Base-by-base conservation (phyloP, 2,888 invertebrate genomes). In the Eristalinus aeneus region DNA sequence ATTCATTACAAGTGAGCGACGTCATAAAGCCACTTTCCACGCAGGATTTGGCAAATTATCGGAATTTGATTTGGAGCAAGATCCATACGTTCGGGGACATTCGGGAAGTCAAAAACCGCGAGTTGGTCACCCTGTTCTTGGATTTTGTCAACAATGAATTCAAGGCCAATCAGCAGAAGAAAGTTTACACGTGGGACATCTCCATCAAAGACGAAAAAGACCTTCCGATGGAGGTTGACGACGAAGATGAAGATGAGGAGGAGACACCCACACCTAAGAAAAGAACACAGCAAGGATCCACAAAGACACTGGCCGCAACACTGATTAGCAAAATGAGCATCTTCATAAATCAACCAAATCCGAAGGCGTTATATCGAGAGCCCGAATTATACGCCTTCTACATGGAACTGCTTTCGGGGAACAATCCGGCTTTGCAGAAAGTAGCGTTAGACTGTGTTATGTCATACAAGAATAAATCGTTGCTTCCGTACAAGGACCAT, bases 391-490 rank as follows among this genome's bases (percentile, higher is more conserved):
- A 94, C 90, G 94, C 94, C 80, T 93, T 96, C n/a, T 97, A 96
- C 89, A 94, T 96, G 90, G 96, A 98, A 90, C 94, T 99, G 69
- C 91, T 99, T 9, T 95, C 95, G 63, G 96, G 97, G 83, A 96
- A 96, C 89, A 96, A 97, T 92, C 92, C 95, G 0, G 95, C 95
- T 0, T 93, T 99, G 6, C 99, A 99, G 92, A 97, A 96, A 91
- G 94, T 95, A 69, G 97, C 98, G 0, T 92, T 99, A 54, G 96
- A 97, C 90, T 99, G 98, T 91, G 92, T 99, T 1, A 93, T 97
- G 89, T 95, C 96, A 0, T 99, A 98, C 92, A 97, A 97, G 91
- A 94, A 95, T 88, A 96, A 96, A 90, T 95, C 95, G 90, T 90
- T 98, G 8, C 91, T 93, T 0, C 96, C 96, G 0, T 98, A 99